These are phyloP conservation scores for Osedax fenrisi DNA, from an alignment of 2,888 invertebrate genomes.

Conservation along the genomic window DNA sequence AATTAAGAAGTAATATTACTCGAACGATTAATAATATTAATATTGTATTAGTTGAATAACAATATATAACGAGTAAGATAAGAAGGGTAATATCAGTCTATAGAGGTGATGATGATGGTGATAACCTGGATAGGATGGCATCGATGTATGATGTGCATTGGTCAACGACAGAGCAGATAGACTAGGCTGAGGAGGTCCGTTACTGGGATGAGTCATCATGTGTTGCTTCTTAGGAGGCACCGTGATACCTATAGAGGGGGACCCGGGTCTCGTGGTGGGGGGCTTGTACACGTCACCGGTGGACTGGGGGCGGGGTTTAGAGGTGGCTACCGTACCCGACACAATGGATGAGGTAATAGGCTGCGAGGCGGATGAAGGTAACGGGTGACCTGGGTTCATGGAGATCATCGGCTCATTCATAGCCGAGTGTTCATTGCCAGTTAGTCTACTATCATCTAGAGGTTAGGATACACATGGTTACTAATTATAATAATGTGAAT, in stretches of 20 bases:
- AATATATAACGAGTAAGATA: no score
- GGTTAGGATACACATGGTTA: no score
- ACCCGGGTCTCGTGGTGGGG: background rate
- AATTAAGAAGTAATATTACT: no score
- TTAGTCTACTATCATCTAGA: no score
- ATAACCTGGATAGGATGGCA: background rate
- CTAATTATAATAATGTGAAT: no score
- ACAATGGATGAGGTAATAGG: background rate
- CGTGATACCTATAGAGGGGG: background rate
- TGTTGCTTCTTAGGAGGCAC: background rate
- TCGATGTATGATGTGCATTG: background rate
- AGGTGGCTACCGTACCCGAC: constrained; percentile 4
- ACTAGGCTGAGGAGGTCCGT: background rate
- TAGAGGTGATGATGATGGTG: no score
- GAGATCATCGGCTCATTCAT: no score
- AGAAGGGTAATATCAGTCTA: no score
- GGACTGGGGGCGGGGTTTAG: background rate
- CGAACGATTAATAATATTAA: no score
- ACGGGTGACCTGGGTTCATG: background rate
- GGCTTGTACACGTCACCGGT: no score
- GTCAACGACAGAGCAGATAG: background rate
- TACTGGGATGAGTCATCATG: background rate
- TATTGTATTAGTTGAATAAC: no score
- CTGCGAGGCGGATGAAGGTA: background rate
- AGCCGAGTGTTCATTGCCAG: background rate